phyloP scores from a whole-genome alignment of 2,113 vertebrate species.

The Otis tarda region DNA sequence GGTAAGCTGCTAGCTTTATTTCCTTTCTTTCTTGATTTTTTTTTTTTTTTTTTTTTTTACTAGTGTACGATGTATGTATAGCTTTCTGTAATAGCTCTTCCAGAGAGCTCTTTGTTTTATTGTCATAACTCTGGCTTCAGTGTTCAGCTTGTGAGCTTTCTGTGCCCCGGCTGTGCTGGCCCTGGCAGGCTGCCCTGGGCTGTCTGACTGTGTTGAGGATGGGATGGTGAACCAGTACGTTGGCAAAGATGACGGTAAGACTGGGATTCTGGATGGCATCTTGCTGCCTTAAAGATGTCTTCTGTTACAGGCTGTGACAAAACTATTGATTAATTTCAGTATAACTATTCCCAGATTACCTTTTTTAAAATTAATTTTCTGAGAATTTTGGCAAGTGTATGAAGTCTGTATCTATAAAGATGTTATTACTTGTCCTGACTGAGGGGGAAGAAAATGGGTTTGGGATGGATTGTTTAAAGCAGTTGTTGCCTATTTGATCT shows the following conservation, averaged over 20 bases:
- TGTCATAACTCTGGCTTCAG: accelerated
- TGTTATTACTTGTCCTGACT: background rate
- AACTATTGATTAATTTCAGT: background rate
- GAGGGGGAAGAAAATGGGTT: background rate
- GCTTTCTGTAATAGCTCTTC: background rate
- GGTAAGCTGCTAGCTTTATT: background rate
- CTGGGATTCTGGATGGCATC: background rate
- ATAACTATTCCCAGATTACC: background rate
- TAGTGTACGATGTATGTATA: accelerated
- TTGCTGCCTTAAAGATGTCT: background rate
- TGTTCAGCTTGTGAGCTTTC: background rate
- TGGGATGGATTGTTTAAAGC: background rate
- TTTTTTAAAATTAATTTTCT: background rate
- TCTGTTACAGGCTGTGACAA: background rate
- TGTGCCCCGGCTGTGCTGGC: background rate
- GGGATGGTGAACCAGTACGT: accelerated
- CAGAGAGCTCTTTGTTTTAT: background rate
- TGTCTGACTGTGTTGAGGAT: background rate
- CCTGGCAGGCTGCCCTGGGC: background rate
- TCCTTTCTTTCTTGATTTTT: background rate
- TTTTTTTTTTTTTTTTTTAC: background rate
- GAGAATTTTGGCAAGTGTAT: background rate
- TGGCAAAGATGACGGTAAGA: background rate
- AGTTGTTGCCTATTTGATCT: background rate
- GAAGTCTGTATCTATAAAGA: background rate